phyloP scores from a whole-genome alignment of 30 jellyfish, hydroid and myxozoan species.

The Rhopilema esculentum region DNA sequence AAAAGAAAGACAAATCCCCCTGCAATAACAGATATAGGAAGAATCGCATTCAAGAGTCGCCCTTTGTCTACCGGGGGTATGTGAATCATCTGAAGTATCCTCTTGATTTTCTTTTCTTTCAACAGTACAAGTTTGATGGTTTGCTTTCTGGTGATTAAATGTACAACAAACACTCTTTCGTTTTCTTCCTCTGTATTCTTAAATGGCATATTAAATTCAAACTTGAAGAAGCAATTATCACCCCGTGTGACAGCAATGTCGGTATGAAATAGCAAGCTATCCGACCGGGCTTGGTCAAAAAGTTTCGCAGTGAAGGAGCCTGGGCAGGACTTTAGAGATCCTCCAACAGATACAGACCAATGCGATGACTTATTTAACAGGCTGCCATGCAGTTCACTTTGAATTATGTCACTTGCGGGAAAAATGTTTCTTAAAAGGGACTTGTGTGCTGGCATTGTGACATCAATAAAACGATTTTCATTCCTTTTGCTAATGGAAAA shows the following conservation, averaged over 20 bases:
- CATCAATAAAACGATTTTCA: not conserved
- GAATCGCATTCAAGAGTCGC: conserved; percentile 33
- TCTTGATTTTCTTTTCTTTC: conserved; percentile 27
- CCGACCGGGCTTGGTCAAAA: conserved; percentile 36
- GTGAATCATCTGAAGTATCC: conserved; percentile 30
- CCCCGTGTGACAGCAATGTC: conserved; percentile 48
- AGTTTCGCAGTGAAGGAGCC: conserved; percentile 56
- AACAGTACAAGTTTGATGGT: conserved; percentile 43
- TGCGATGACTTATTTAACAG: conserved; percentile 39
- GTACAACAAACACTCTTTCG: conserved; percentile 48
- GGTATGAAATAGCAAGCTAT: conserved; percentile 3
- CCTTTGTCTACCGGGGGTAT: conserved; percentile 36
- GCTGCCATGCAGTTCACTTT: conserved; percentile 17
- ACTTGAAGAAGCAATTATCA: conserved; percentile 11
- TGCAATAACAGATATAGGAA: conserved; percentile 34
- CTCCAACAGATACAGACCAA: conserved; percentile 35
- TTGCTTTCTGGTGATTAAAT: conserved; percentile 25
- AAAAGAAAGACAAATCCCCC: conserved; percentile 54
- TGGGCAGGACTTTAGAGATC: conserved; percentile 57
- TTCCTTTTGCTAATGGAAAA: conserved; percentile 18
- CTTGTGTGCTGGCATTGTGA: conserved; percentile 13
- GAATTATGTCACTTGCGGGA: conserved; percentile 31
- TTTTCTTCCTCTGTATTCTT: not conserved
- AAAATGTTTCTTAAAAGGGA: conserved; percentile 39
- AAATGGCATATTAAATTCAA: conserved; percentile 56